Base-by-base conservation (phyloP, 2,888 invertebrate genomes). In the Drosophila helvetica region DNA sequence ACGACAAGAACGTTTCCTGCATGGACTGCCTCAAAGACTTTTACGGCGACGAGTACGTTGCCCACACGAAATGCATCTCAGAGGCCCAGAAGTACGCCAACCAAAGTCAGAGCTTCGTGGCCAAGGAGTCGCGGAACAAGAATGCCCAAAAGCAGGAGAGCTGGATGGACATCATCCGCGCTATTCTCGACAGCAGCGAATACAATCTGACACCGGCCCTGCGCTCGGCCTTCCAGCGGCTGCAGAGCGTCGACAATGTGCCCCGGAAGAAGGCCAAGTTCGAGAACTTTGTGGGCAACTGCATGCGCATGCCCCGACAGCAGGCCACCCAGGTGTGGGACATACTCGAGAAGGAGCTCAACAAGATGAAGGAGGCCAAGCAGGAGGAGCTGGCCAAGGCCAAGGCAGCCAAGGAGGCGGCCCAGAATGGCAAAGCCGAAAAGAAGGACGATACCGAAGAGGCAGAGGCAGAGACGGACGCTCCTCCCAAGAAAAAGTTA, bases 21-120 rank as follows among this genome's bases (percentile, higher is more conserved):
- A 96, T 98, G 91, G 99, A 99, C 91, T 99, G 98, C 91, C 95
- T 96, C 56, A 97, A 97, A 92, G 98, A 98, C 92, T 99, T 83
- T 91, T 96, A 96, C 83, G 96, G 95, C 3, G 94, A 96, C 66
- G 95, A 95, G 12, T 98, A 96, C 92, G 94, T 94, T 48, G 92
- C 93, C 1, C 98, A 98, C 90, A 95, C 93, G n/a, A 96, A 96
- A 92, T 98, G 98, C 92, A 93, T 98, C 54, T 94, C 96, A 0
- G 95, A 99, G 93, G 96, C 95, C 30, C 95, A 98, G 91, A 95
- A 98, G 80, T 99, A 99, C 90, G 96, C 97, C 8, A 97, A 96
- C 0, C 96, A 87, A 25, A 87, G 95, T 0, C 96, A 96, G 91
- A 95, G 95, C 47, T 96, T 95, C 89, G 94, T 94, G 22, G 93